Evolutionary conservation across 1,140 invertebrate species (phyloP).

Genomic region (Eriosoma lanigerum): DNA sequence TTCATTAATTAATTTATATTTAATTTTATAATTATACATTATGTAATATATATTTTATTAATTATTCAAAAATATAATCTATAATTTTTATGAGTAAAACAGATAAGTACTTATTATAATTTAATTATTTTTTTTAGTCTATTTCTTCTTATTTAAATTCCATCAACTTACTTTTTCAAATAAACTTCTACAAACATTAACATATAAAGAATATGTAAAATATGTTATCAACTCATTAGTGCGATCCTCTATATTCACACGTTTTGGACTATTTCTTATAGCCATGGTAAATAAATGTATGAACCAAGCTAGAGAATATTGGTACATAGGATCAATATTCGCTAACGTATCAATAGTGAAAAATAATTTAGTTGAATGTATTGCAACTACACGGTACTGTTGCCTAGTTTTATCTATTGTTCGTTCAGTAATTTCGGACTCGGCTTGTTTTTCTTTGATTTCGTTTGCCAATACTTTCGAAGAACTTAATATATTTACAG

Average conservation of each 20-base stretch:
- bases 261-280: slow-evolving; percentile 71
- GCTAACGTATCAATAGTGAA: slow-evolving; percentile 89
- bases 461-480: slow-evolving; percentile 85
- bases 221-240: slow-evolving; percentile 73
- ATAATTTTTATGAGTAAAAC: too few relatives aligned
- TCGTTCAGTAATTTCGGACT: slow-evolving; percentile 69
- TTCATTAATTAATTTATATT: too few relatives aligned
- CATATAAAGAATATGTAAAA: slow-evolving; percentile 86
- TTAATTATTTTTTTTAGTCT: too few relatives aligned
- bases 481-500: slow-evolving; percentile 89
- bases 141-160: too few relatives aligned
- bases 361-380: slow-evolving; percentile 85
- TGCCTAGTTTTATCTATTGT: slow-evolving; percentile 83
- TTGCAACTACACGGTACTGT: slow-evolving; percentile 82
- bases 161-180: slow-evolving; percentile 85
- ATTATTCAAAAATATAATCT: too few relatives aligned
- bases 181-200: slow-evolving; percentile 88
- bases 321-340: slow-evolving; percentile 94
- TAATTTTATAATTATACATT: too few relatives aligned
- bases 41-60: too few relatives aligned
- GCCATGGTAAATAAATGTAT: slow-evolving; percentile 81
- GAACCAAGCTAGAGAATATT: slow-evolving; percentile 89
- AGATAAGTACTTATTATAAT: too few relatives aligned
- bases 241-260: slow-evolving; percentile 66
- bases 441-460: slow-evolving; percentile 83